A percentile compares a stretch with the other conserved stretches of the same genome.
These are phyloP conservation scores for Lycaena phlaeas DNA, from an alignment of 2,888 invertebrate genomes.

Conservation along the genomic window DNA sequence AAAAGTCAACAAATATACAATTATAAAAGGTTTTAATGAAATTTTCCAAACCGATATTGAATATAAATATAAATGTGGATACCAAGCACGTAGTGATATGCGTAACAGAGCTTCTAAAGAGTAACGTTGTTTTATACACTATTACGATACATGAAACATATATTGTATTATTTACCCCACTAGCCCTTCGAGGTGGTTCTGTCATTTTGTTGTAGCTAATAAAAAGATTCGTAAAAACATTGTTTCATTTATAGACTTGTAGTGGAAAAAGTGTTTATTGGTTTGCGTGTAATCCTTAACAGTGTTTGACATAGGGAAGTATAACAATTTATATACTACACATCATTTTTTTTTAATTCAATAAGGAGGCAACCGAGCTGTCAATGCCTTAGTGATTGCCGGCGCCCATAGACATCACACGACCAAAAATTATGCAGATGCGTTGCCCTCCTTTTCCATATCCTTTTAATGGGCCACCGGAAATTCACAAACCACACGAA, in stretches of 20 bases:
- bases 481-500: no score
- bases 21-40: no score
- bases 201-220: conserved; percentile 67
- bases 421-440: no score
- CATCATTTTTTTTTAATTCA: no score
- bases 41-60: conserved; percentile 50
- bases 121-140: conserved; percentile 66
- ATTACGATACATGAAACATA: conserved; percentile 32
- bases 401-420: not conserved
- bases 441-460: no score
- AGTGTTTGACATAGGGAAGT: no score
- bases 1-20: no score
- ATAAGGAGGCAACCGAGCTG: no score
- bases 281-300: not conserved
- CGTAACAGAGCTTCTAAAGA: conserved; percentile 67
- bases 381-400: not conserved
- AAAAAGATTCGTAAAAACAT: conserved; percentile 52
- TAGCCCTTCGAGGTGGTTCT: conserved; percentile 32
- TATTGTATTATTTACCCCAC: conserved; percentile 40
- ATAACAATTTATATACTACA: not conserved
- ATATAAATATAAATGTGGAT: conserved; percentile 43
- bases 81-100: conserved; percentile 70
- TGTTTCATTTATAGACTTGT: conserved; percentile 18
- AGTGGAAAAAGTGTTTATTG: no score
- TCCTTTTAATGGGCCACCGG: no score